A percentile compares a stretch with the other conserved stretches of the same genome.
These are phyloP conservation scores for Cotesia vestalis DNA, from an alignment of 1,140 invertebrate species.

Conservation along the genomic window DNA sequence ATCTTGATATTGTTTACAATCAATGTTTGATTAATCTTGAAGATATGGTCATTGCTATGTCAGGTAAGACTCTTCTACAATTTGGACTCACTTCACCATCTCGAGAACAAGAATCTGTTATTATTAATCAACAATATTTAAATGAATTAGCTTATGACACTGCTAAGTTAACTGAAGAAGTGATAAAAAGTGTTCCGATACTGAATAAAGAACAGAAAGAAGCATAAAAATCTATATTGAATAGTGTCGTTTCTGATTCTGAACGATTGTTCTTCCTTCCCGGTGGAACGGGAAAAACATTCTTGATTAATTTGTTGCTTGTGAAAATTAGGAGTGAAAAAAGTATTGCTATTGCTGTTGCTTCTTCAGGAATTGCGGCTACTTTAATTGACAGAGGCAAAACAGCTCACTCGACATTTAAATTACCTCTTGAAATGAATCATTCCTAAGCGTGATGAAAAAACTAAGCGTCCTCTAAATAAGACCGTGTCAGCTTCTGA, in stretches of 20 bases:
- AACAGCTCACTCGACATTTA: no score
- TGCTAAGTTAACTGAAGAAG: neutral
- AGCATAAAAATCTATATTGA: slow-evolving; percentile 32
- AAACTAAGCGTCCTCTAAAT: no score
- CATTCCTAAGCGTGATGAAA: no score
- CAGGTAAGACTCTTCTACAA: slow-evolving; percentile 12
- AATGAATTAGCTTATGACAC: slow-evolving; percentile 13
- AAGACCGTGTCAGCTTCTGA: no score
- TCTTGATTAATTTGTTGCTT: no score
- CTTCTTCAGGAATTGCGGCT: no score
- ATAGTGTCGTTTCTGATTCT: neutral
- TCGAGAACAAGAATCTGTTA: neutral
- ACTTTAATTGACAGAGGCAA: no score
- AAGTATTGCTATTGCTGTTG: no score
- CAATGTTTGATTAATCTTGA: slow-evolving; percentile 12
- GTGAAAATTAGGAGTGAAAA: no score
- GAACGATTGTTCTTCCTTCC: neutral
- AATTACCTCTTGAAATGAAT: no score
- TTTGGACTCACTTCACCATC: slow-evolving; percentile 2
- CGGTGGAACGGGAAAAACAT: no score
- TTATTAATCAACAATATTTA: slow-evolving; percentile 14
- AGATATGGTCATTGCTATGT: slow-evolving; percentile 25
- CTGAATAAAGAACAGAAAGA: slow-evolving; percentile 23
- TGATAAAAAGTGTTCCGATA: slow-evolving; percentile 31
- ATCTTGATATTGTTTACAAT: slow-evolving; percentile 10